Conservation (phyloP, 2,888 invertebrate species). For the Seladonia tumulorum region DNA sequence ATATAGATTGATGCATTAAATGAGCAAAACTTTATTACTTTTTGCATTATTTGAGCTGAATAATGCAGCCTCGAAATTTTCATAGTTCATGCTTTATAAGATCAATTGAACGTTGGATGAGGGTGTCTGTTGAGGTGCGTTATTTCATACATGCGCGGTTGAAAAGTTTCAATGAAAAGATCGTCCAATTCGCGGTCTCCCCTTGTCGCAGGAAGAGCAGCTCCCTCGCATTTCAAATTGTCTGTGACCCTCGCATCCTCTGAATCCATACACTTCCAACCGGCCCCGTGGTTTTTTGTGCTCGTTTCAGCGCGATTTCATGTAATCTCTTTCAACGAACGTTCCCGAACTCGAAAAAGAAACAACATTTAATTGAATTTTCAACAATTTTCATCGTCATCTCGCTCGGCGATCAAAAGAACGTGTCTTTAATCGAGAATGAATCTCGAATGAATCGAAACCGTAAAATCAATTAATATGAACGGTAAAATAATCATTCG, state of each 20-base stretch:
- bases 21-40: neutral
- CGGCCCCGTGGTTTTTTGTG: neutral
- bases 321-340: neutral
- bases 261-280: slow-evolving; percentile 6
- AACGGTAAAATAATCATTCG: no score
- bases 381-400: neutral
- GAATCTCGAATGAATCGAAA: neutral
- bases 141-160: neutral
- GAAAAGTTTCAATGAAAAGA: slow-evolving; percentile 5
- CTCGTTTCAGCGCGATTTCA: neutral
- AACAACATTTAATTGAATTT: neutral
- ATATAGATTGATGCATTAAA: neutral
- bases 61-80: neutral
- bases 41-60: neutral
- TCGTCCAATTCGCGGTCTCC: slow-evolving; percentile 1
- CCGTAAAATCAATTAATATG: neutral
- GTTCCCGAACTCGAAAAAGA: neutral
- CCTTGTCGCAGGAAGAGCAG: neutral
- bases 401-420: neutral
- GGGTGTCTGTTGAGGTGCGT: neutral
- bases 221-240: neutral
- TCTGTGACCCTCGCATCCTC: neutral
- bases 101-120: neutral
- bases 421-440: neutral
- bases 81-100: neutral